Evolutionary conservation across 2,113 vertebrate genomes (phyloP).

Genomic region (Pelvicachromis taeniatus): DNA sequence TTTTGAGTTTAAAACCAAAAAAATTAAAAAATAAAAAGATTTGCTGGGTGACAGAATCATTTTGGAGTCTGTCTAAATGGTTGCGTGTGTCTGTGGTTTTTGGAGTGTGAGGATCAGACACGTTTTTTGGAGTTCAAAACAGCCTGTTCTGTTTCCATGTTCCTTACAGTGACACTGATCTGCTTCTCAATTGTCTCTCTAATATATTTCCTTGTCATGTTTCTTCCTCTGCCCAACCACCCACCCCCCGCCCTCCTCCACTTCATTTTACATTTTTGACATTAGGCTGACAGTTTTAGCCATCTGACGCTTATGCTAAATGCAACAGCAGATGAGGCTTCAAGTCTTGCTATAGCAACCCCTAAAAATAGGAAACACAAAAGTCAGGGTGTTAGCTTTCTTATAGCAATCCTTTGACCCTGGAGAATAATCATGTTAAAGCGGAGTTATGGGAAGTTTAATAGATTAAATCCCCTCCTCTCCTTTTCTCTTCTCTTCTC

Average conservation of each 20-base stretch:
- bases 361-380: constrained; percentile 7
- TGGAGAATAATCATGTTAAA: background rate
- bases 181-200: background rate
- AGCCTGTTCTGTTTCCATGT: background rate
- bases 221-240: background rate
- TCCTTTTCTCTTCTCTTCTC: background rate
- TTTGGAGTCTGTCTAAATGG: background rate
- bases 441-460: background rate
- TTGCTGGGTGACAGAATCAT: background rate
- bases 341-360: background rate
- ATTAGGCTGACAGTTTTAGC: constrained; percentile 14
- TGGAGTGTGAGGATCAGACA: background rate
- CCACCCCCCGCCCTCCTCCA: background rate
- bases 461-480: background rate
- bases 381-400: background rate
- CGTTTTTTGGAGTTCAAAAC: background rate
- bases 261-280: background rate
- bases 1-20: background rate
- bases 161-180: constrained; percentile 1
- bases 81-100: background rate
- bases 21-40: background rate
- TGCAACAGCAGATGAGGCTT: constrained; percentile 1
- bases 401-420: background rate
- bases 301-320: background rate
- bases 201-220: background rate